A percentile compares a stretch with the other conserved stretches of the same genome.
Conservation (phyloP, 2,797 vertebrate genomes). For the Acrocephalus scirpaceus region DNA sequence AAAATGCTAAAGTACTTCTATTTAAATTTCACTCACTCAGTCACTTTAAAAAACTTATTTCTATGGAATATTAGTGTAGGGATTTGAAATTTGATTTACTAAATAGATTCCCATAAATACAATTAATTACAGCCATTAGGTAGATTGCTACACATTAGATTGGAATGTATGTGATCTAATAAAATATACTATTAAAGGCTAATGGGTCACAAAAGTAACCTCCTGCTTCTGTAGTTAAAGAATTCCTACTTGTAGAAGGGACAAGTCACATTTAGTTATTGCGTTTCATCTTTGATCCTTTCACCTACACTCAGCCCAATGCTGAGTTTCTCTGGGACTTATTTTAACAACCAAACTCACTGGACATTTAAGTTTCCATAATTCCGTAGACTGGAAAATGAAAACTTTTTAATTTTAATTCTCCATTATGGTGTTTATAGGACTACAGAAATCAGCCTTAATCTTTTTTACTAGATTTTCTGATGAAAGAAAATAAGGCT, state of each 20-base stretch:
- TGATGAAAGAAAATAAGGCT: background rate
- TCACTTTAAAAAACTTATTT: constrained; percentile 22
- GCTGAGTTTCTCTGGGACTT: background rate
- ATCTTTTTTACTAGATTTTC: background rate
- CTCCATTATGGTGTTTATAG: background rate
- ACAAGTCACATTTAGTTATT: background rate
- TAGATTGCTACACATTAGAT: background rate
- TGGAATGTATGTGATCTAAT: background rate
- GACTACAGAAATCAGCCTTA: background rate
- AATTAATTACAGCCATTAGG: constrained; percentile 10
- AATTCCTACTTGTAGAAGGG: background rate
- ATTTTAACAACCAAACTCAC: background rate
- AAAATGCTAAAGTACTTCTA: constrained; percentile 52
- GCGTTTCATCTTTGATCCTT: background rate
- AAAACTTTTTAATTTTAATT: background rate
- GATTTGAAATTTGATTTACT: constrained; percentile 28
- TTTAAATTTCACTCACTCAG: constrained; percentile 51
- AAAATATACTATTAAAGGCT: background rate
- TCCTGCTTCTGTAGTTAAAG: background rate
- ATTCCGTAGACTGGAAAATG: background rate
- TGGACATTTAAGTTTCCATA: background rate
- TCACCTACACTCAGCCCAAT: background rate
- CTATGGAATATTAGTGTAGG: background rate
- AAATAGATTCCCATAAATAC: constrained; percentile 24
- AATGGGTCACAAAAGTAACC: background rate